phyloP scores from a whole-genome alignment of 2,797 vertebrate species.

The Aselliscus stoliczkanus region DNA sequence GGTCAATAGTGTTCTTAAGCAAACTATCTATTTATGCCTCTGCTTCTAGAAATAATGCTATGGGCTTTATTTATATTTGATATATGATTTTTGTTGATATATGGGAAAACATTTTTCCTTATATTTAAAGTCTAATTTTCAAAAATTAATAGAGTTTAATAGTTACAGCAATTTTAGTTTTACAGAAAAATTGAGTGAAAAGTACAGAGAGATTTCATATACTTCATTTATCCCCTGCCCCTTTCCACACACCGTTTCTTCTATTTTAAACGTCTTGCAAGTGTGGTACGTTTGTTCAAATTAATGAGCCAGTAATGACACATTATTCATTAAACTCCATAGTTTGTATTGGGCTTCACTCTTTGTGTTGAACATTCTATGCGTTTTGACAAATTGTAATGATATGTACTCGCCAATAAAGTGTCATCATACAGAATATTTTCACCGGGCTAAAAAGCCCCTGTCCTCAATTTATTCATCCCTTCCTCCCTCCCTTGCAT shows the following conservation, averaged over 20 bases:
- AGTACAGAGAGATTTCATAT: not conserved
- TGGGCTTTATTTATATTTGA: not conserved
- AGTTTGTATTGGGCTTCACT: not conserved
- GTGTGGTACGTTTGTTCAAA: not conserved
- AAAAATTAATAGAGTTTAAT: not conserved
- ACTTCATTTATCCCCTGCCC: not conserved
- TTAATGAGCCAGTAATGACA: not conserved
- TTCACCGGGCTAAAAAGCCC: not conserved
- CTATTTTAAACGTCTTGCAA: not conserved
- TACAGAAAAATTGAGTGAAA: not conserved
- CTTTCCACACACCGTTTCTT: not conserved
- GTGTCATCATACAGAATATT: not conserved
- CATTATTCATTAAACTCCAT: not conserved
- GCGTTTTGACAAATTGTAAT: not conserved
- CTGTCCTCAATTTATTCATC: not conserved
- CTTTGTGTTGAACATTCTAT: not conserved
- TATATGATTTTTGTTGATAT: not conserved
- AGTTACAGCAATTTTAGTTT: not conserved
- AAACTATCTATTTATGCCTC: not conserved
- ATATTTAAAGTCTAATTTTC: constrained; percentile 21
- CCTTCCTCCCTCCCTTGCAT: not conserved
- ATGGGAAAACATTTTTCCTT: not conserved
- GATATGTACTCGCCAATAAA: not conserved
- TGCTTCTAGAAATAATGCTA: constrained; percentile 6
- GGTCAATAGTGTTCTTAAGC: not conserved